phyloP scores from a whole-genome alignment of 2,888 invertebrate species.

The Stenodera caucasica region DNA sequence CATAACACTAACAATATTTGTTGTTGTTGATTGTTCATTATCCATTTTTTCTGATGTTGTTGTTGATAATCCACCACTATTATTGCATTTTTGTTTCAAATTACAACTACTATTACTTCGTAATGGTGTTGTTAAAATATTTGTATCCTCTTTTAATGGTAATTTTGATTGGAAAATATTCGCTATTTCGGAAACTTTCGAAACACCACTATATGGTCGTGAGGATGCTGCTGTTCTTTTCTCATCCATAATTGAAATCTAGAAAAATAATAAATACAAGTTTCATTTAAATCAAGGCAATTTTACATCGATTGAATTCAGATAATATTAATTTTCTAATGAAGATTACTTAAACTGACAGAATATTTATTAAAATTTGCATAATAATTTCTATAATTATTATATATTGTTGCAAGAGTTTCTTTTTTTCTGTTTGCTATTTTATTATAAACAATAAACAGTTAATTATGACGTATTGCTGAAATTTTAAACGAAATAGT shows the following conservation, averaged over 20 bases:
- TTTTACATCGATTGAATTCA: neutral
- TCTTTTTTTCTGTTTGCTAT: neutral
- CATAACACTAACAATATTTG: conserved; percentile 60
- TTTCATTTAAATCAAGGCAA: no score
- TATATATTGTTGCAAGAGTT: neutral
- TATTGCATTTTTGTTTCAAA: conserved; percentile 32
- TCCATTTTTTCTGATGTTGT: conserved; percentile 35
- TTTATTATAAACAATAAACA: neutral
- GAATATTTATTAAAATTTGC: neutral
- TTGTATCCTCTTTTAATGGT: conserved; percentile 38
- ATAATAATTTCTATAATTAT: neutral
- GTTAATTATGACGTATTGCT: neutral
- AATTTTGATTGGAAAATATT: conserved; percentile 73
- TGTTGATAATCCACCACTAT: conserved; percentile 31
- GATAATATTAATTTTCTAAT: neutral
- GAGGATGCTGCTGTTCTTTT: neutral
- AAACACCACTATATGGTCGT: conserved; percentile 59
- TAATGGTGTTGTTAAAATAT: conserved; percentile 27
- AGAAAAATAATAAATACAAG: no score
- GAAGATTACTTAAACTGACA: neutral
- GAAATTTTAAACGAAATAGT: neutral
- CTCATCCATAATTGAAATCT: conserved; percentile 8
- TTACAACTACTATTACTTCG: neutral
- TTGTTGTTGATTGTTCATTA: conserved; percentile 56
- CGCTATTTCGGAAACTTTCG: conserved; percentile 89